phyloP scores from a whole-genome alignment of 2,797 vertebrate species.

The Selene dorsalis region DNA sequence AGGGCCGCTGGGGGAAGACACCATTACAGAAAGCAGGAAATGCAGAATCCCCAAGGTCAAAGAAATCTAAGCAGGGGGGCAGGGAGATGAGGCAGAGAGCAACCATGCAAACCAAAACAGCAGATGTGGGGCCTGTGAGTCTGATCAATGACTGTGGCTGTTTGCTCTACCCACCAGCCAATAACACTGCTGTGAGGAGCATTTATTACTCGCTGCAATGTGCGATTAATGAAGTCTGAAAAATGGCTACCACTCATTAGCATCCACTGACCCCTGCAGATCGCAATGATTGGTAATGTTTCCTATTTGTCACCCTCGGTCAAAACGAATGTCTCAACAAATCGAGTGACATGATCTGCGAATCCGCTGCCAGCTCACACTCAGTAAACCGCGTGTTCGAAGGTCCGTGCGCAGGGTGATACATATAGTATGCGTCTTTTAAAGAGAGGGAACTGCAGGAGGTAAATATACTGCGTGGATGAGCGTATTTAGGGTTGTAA shows the following conservation, averaged over 20 bases:
- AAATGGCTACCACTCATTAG: constrained; percentile 64
- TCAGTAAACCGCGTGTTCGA: constrained; percentile 15
- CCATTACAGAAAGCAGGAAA: constrained; percentile 23
- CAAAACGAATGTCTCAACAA: constrained; percentile 45
- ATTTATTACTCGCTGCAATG: constrained; percentile 61
- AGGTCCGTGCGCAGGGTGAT: neutral
- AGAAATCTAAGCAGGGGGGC: constrained; percentile 11
- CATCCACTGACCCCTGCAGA: constrained; percentile 65
- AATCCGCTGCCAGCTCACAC: constrained; percentile 33
- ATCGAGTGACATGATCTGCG: constrained; percentile 50
- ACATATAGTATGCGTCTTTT: neutral
- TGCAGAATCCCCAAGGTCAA: constrained; percentile 50
- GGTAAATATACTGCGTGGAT: neutral
- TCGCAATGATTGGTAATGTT: constrained; percentile 52
- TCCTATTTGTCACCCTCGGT: constrained; percentile 55
- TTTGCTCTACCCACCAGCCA: constrained; percentile 49
- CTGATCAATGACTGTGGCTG: constrained; percentile 63
- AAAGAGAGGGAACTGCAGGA: neutral
- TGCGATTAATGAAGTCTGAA: constrained; percentile 72
- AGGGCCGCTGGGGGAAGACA: constrained; percentile 13
- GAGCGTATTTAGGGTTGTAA: neutral
- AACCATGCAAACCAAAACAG: constrained; percentile 53
- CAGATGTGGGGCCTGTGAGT: constrained; percentile 49
- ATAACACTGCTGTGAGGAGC: constrained; percentile 42
- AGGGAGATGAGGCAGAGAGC: constrained; percentile 38